Percentiles rank a stretch among this genome's conserved stretches.
These are phyloP conservation scores for Caenorhabditis drosophilae DNA, from an alignment of 2,888 invertebrate genomes.

Conservation along the genomic window DNA sequence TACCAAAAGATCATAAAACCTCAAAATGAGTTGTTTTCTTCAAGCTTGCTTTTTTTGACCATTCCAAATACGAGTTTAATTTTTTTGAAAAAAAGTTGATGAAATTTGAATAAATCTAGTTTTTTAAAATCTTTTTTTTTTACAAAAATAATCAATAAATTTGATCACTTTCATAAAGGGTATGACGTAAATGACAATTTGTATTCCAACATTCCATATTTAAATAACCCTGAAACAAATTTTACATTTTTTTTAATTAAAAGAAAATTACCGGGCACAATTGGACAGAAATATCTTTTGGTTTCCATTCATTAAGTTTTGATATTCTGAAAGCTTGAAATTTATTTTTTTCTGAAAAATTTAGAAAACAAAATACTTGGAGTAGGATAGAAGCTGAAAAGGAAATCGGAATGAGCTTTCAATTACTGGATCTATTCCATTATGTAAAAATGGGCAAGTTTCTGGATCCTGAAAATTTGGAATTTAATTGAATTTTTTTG, in stretches of 20 bases:
- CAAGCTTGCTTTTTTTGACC: not conserved
- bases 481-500: not conserved
- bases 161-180: not conserved
- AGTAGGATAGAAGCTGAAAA: not conserved
- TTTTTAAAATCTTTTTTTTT: not conserved
- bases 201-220: not conserved
- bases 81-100: not conserved
- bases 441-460: not conserved
- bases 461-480: not conserved
- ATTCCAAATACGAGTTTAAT: not conserved
- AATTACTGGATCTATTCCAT: not conserved
- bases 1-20: slow-evolving; percentile 36
- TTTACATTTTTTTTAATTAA: not conserved
- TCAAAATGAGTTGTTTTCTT: slow-evolving; percentile 14
- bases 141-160: not conserved
- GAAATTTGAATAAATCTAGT: not conserved
- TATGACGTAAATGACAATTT: not conserved
- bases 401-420: not conserved
- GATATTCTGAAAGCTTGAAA: not conserved
- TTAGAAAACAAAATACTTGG: not conserved
- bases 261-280: not conserved
- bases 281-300: not conserved
- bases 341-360: not conserved
- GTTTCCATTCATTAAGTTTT: not conserved
- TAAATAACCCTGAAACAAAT: not conserved